phyloP scores from a whole-genome alignment of 2,113 vertebrate genomes.

The Leptobrachium ailaonicum region DNA sequence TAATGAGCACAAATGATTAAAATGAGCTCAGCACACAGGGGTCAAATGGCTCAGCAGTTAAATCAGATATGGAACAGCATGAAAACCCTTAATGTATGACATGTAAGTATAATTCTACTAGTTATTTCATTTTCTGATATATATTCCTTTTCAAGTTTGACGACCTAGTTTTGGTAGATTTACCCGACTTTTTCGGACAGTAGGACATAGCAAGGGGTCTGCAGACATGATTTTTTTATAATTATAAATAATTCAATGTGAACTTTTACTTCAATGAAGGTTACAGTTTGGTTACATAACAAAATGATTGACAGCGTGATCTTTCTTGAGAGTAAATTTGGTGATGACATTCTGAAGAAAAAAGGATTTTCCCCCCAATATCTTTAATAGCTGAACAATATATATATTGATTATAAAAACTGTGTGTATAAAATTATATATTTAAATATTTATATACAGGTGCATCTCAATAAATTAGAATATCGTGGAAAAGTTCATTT shows the following conservation, averaged over 20 bases:
- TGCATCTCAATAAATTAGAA: too few relatives aligned
- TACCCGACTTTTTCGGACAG: slow-evolving; percentile 13
- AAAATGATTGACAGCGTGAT: slow-evolving; percentile 38
- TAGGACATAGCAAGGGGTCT: slow-evolving; percentile 16
- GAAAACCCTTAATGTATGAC: neutral
- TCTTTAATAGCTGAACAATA: neutral
- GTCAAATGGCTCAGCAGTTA: too few relatives aligned
- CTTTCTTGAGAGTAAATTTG: slow-evolving; percentile 29
- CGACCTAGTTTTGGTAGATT: neutral
- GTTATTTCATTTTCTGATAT: too few relatives aligned
- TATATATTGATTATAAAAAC: neutral
- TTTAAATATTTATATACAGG: too few relatives aligned
- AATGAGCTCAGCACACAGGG: too few relatives aligned
- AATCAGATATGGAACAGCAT: too few relatives aligned
- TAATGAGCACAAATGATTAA: too few relatives aligned
- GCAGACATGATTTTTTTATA: slow-evolving; percentile 20
- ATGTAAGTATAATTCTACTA: neutral
- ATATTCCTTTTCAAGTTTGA: neutral
- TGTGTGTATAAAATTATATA: neutral
- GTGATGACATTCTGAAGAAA: slow-evolving; percentile 22
- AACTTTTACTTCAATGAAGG: slow-evolving; percentile 34
- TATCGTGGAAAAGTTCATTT: too few relatives aligned
- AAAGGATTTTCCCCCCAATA: neutral
- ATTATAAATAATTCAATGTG: slow-evolving; percentile 43
- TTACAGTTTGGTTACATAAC: slow-evolving; percentile 21